Percentiles rank a stretch among this genome's conserved stretches.
Conservation (phyloP, 1,140 invertebrate species). For the Sycophaga agraensis region DNA sequence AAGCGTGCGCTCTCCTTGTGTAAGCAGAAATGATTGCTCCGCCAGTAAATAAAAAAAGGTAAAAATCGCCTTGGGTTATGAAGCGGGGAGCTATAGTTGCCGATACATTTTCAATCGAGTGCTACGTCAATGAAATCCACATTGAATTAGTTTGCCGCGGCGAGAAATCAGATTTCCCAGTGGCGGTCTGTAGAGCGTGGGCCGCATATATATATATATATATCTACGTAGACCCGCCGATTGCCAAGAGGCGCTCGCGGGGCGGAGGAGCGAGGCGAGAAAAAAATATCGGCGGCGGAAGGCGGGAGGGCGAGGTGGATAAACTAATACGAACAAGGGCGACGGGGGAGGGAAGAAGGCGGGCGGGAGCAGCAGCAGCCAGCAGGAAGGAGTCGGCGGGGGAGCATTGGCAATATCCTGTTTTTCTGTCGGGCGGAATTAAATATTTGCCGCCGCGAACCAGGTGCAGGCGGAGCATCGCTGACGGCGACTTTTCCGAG, state of each 20-base stretch:
- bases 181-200: slow-evolving; percentile 21
- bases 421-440: slow-evolving; percentile 35
- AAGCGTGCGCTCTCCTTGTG: too few relatives aligned
- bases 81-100: too few relatives aligned
- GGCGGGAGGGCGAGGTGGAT: neutral
- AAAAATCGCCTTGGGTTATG: too few relatives aligned
- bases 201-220: too few relatives aligned
- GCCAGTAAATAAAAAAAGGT: too few relatives aligned
- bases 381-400: neutral
- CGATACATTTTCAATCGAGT: slow-evolving; percentile 29
- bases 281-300: neutral
- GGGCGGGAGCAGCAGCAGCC: neutral
- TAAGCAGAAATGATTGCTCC: neutral
- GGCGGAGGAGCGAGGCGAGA: neutral
- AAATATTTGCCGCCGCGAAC: slow-evolving; percentile 33
- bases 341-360: neutral
- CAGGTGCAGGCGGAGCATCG: too few relatives aligned
- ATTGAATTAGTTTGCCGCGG: slow-evolving; percentile 29
- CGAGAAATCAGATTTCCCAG: slow-evolving; percentile 37
- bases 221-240: neutral
- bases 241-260: neutral
- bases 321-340: slow-evolving; percentile 5
- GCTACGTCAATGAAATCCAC: slow-evolving; percentile 24
- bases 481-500: too few relatives aligned
- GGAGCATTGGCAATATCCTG: slow-evolving; percentile 34